These are phyloP conservation scores for Sphinx pinastri DNA, from an alignment of 2,888 invertebrate species.

Conservation along the genomic window DNA sequence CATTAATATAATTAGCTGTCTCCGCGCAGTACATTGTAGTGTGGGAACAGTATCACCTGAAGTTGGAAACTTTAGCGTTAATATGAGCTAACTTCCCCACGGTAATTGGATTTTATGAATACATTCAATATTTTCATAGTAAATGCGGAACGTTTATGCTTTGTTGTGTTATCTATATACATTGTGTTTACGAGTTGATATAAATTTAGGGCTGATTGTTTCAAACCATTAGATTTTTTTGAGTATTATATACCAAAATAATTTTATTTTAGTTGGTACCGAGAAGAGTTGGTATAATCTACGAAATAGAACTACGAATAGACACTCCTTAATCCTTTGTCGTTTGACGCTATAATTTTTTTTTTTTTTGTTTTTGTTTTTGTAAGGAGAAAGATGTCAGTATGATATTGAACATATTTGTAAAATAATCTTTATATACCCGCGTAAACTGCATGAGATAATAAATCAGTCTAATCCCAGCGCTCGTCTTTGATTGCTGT, in stretches of 20 bases:
- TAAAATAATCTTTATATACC: no score
- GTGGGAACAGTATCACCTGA: constrained; percentile 78
- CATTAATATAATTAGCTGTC: constrained; percentile 37
- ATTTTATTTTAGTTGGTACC: neutral
- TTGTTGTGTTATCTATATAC: neutral
- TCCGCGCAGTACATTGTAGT: constrained; percentile 46
- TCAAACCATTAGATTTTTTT: neutral
- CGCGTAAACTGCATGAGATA: no score
- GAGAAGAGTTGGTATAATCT: neutral
- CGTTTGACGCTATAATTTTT: no score
- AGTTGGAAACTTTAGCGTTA: constrained; percentile 65
- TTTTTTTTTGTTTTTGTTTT: no score
- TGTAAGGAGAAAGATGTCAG: no score
- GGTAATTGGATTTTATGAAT: constrained; percentile 68
- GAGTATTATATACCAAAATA: neutral
- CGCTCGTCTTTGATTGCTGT: no score
- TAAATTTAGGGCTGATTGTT: neutral
- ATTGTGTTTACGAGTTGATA: neutral
- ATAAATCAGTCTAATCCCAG: no score
- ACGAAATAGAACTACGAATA: no score
- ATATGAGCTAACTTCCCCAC: constrained; percentile 60
- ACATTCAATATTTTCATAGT: constrained; percentile 52
- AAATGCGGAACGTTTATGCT: neutral
- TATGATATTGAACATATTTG: no score
- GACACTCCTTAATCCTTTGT: no score